Base-by-base conservation (phyloP, 2,888 invertebrate species). In the Orchesellides sinensis region DNA sequence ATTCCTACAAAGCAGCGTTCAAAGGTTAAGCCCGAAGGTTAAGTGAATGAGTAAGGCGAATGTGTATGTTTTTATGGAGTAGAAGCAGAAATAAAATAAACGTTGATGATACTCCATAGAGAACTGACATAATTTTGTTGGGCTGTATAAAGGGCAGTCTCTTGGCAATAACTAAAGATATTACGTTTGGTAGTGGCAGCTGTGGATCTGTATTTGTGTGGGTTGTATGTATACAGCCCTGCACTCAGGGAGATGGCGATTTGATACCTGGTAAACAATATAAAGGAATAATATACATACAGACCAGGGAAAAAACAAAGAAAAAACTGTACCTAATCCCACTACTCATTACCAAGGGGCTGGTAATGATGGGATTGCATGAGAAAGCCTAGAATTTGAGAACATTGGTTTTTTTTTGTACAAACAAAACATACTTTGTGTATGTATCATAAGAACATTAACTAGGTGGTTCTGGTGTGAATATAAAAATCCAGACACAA, bases 361-460 rank as follows among this genome's bases (percentile, higher is more conserved):
- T 82, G 83, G 83, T 87, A 87, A 87, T 87, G 87, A 86, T 85
- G 83, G 77, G 85, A 87, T 87, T 85, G 87, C 87, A 87, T 87
- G 87, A 81, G 81, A 83, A 82, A 82, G 35, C 63, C 72, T 80
- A 82, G 72, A 84, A 83, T 47, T 21, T 63, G 10, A 59, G 32
- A 73, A 61, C 25, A 69, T 19, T 40, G 10, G 10, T 40, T 40
- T 40, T n/a, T n/a, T n/a, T n/a, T n/a, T n/a, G n/a, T n/a, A n/a
- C n/a, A n/a, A n/a, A n/a, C n/a, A n/a, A n/a, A n/a, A n/a, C n/a
- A n/a, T n/a, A n/a, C n/a, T n/a, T n/a, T n/a, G n/a, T n/a, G n/a
- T n/a, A n/a, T n/a, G n/a, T n/a, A n/a, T n/a, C n/a, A n/a, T n/a
- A n/a, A n/a, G n/a, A n/a, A n/a, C n/a, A n/a, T n/a, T n/a, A n/a